Base-by-base conservation (phyloP, 2,888 invertebrate species). In the Meghimatium bilineatum region DNA sequence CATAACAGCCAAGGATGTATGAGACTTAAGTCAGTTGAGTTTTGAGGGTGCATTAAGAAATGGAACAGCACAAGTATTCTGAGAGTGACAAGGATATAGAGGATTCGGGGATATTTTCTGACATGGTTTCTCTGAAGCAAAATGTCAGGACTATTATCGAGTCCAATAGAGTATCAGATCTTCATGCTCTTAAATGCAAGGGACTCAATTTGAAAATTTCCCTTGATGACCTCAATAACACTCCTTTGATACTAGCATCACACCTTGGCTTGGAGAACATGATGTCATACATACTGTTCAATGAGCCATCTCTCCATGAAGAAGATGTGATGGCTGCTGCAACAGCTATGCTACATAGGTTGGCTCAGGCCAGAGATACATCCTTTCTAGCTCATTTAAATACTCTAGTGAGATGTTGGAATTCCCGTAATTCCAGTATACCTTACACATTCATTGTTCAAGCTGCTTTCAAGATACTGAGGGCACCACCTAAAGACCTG, bases 381-480 rank as follows among this genome's bases (percentile, higher is more conserved):
- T 66, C 74, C n/a, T 80, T 44, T 49, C 34, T 84, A 44, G 34
- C 44, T 10, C 75, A 72, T 32, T 67, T 84, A 60, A 76, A 66
- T 56, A 80, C 74, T 14, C 67, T 84, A 23, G 80, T 84, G 69
- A 44, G 67, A 14, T 67, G 75, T 36, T 80, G 72, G 52, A 80
- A 80, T 71, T 69, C 56, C 8, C 49, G 29, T 32, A 80, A 76
- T 23, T 44, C 67, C 8, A 72, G 49, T 34, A 72, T 84, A 72
- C 84, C 84, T n/a, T 84, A 76, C 32, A 67, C 74, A 23, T 75
- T 84, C 36, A 80, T 84, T 32, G 52, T 80, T 32, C 84, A 80
- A n/a, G 75, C 75, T 75, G 84, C 84, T 17, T 84, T 84, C 56
- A 84, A 84, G 69, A 84, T 84, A 29, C 60, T 84, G 52, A 80